A percentile compares a stretch with the other conserved stretches of the same genome.
Evolutionary conservation across 1,140 invertebrate species (phyloP).

Genomic region (Drosophila cardini): DNA sequence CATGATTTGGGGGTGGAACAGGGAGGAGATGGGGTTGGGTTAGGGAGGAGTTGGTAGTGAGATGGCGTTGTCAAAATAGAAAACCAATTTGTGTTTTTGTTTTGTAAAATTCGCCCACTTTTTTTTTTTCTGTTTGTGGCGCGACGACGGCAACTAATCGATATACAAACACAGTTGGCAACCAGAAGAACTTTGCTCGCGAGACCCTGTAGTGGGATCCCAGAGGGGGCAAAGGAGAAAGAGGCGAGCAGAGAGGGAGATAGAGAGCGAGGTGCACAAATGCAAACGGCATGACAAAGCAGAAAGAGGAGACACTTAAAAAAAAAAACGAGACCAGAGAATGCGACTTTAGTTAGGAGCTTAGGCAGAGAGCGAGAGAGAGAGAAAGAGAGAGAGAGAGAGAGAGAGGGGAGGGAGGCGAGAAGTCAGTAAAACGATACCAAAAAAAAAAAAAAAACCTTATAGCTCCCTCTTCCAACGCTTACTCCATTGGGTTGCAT

Average conservation of each 20-base stretch:
- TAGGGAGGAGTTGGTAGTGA: background rate
- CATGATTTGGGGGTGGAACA: too few species aligned
- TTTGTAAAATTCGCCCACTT: constrained; percentile 11
- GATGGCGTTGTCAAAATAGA: constrained; percentile 53
- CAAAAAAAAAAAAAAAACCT: background rate
- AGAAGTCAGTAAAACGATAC: constrained; percentile 13
- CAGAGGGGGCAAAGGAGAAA: background rate
- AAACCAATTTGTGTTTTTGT: constrained; percentile 50
- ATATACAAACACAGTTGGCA: constrained; percentile 47
- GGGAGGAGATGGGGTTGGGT: background rate
- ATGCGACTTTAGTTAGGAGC: background rate
- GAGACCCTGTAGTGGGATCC: background rate
- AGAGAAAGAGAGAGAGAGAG: background rate
- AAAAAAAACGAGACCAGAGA: background rate
- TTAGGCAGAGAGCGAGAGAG: background rate
- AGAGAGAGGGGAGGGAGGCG: background rate
- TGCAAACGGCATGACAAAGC: constrained; percentile 35
- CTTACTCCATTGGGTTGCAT: background rate
- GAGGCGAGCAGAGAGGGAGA: background rate
- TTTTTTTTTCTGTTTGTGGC: constrained; percentile 35
- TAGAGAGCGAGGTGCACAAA: constrained; percentile 22
- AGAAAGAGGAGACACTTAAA: constrained; percentile 16
- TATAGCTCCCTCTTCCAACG: background rate
- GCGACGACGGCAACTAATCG: constrained; percentile 47
- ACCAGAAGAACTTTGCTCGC: constrained; percentile 14